These are phyloP conservation scores for Antrozous pallidus DNA, from an alignment of 2,797 vertebrate species.

Conservation along the genomic window DNA sequence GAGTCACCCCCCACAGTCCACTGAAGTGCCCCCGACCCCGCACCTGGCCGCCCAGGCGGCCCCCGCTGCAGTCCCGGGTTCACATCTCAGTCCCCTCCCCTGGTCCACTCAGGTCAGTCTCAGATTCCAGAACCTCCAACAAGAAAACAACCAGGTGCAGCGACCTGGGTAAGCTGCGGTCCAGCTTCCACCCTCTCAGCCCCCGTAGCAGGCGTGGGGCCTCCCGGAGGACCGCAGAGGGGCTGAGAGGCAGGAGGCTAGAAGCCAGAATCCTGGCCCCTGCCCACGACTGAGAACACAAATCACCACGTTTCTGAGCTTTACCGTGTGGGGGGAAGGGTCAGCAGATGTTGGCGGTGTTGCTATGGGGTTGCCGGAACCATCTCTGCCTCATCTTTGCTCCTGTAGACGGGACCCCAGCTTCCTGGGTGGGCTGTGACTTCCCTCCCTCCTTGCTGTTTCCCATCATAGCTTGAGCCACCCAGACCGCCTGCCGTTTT, in stretches of 20 bases:
- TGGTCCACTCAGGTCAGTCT: not conserved
- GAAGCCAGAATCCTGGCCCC: not conserved
- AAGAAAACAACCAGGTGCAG: not conserved
- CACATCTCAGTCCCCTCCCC: not conserved
- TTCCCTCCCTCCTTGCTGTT: not conserved
- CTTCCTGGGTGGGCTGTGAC: not conserved
- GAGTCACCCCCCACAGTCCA: not conserved
- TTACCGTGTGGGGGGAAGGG: not conserved
- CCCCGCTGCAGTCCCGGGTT: rapidly evolving
- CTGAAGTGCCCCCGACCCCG: rapidly evolving
- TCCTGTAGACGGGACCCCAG: not conserved
- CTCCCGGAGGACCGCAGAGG: not conserved
- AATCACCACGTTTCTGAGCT: not conserved
- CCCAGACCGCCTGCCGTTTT: rapidly evolving
- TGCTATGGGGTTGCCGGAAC: not conserved
- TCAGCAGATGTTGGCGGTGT: not conserved
- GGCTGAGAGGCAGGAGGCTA: not conserved
- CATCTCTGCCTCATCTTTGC: not conserved
- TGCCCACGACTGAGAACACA: not conserved
- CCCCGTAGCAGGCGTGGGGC: not conserved
- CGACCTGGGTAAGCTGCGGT: not conserved
- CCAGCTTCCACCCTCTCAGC: not conserved
- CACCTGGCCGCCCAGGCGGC: not conserved
- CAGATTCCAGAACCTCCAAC: not conserved
- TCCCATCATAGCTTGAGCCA: not conserved